Evolutionary conservation across 2,888 invertebrate species (phyloP), one percentile per base, ranked within the genome.

Genomic region (Limnephilus rhombicus): DNA sequence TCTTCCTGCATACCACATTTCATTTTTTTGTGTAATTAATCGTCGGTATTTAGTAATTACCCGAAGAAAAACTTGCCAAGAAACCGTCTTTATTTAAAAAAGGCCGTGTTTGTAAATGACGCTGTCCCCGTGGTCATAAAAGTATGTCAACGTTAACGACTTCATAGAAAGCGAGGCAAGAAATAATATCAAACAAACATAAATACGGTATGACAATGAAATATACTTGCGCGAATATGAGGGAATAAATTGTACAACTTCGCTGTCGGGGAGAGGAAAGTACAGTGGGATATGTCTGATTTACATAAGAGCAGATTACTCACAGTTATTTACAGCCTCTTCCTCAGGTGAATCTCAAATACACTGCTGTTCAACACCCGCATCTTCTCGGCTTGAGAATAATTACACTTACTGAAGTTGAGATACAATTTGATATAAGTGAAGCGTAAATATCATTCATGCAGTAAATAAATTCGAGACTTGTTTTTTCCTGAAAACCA

Each of bases 241-340:
- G 34, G 68, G 34, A 87, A 87, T 87, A 87, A 87, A 87, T 87
- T 87, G 12, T 34, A 87, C n/a, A n/a, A 53, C 53, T 68, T 31
- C 7, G 53, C 87, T 87, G 87, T 87, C 87, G 29, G 68, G 68
- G 18, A 18, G 68, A 68, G 53, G 53, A 29, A 86, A 68, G 68
- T 53, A 87, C 87, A 87, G 11, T 29, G 87, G 87, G 29, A 87
- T 68, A 53, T n/a, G 87, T 87, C 87, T 87, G 31, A 34, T 87
- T 53, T 53, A 31, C 53, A 87, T 53, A 87, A 29, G 37, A 87
- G 87, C 53, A 87, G 87, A 87, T 87, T 87, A 87, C 87, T 87
- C 87, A 87, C 87, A 5, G 87, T 87, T 87, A 87, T 87, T 87
- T 87, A 87, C 87, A 87, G 87, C 87, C 29, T 87, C 87, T 86